Conservation (phyloP, 2,888 invertebrate species). For the Lymantria dispar region DNA sequence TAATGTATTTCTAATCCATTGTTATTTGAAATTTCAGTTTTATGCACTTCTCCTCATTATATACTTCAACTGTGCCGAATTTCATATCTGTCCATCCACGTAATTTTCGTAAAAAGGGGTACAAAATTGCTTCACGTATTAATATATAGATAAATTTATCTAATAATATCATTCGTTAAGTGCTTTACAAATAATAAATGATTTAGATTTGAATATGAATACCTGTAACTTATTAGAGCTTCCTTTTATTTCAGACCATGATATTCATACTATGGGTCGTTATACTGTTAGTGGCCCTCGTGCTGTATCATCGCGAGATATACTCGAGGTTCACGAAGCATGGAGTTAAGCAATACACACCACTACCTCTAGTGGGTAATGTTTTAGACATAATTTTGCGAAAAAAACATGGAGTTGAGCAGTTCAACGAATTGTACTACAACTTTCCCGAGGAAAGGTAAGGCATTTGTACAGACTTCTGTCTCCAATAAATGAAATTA, state of each 20-base stretch:
- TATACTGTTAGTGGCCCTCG: constrained; percentile 32
- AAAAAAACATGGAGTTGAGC: constrained; percentile 30
- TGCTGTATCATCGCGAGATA: constrained; percentile 36
- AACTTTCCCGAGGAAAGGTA: constrained; percentile 53
- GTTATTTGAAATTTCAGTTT: no score
- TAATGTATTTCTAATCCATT: no score
- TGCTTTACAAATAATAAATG: no score
- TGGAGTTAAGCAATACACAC: constrained; percentile 45
- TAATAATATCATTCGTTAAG: no score
- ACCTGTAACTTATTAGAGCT: background rate
- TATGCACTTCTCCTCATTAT: no score
- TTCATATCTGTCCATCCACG: no score
- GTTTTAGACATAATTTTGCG: constrained; percentile 36
- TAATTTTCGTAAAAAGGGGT: no score
- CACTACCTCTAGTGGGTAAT: constrained; percentile 50
- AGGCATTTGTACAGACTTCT: constrained; percentile 1
- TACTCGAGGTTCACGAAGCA: constrained; percentile 41
- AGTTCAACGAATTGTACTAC: constrained; percentile 33
- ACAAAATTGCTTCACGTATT: no score
- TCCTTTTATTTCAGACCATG: constrained; percentile 25
- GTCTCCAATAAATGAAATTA: background rate
- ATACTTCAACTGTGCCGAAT: no score
- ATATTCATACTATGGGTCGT: constrained; percentile 45
- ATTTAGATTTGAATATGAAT: no score
- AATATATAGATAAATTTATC: no score